Evolutionary conservation across 53 echinoderm and acorn worm genomes (phyloP).

Genomic region (Mesocentrotus franciscanus): DNA sequence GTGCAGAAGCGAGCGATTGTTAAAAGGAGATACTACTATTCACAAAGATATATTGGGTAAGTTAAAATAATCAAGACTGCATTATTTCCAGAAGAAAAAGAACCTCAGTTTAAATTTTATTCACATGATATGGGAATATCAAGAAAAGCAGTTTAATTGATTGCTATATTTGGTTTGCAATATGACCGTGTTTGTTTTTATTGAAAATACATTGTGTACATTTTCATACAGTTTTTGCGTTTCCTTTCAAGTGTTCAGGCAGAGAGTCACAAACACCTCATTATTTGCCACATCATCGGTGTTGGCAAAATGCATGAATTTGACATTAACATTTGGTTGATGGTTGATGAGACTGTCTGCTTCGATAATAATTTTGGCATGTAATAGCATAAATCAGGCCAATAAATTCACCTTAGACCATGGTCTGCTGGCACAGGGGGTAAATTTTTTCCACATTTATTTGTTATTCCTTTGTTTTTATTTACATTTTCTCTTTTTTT

Average conservation of each 20-base stretch:
- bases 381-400: neutral
- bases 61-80: neutral
- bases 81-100: neutral
- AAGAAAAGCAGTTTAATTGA: too few species aligned
- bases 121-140: neutral
- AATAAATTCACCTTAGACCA: neutral
- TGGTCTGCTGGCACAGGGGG: neutral
- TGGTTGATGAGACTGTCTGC: neutral
- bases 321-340: conserved; percentile 15
- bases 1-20: conserved; percentile 47
- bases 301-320: conserved; percentile 18
- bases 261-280: neutral
- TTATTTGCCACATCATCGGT: neutral
- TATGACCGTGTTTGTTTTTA: too few species aligned
- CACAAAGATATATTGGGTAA: conserved; percentile 51
- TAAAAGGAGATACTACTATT: conserved; percentile 46
- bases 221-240: neutral
- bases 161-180: too few species aligned
- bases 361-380: neutral
- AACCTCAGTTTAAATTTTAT: neutral
- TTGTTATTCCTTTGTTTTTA: too few species aligned
- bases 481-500: neutral
- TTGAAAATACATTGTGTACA: too few species aligned
- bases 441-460: neutral
- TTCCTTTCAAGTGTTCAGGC: neutral